A percentile compares a stretch with the other conserved stretches of the same genome.
phyloP scores from a whole-genome alignment of 2,888 invertebrate species.

The Eurytoma californica region DNA sequence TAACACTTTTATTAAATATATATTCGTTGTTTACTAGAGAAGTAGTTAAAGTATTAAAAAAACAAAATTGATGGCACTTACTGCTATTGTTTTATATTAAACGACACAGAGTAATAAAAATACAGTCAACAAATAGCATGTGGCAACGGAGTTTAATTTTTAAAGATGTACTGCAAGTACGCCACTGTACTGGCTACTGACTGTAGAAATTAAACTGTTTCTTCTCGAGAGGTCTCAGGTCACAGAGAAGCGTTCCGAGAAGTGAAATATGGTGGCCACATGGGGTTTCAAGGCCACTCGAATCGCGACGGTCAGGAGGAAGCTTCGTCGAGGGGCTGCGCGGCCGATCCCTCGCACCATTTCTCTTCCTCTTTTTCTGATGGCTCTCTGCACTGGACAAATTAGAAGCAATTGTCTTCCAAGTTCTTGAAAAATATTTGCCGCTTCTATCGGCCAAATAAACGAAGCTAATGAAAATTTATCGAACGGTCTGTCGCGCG shows the following conservation, averaged over 20 bases:
- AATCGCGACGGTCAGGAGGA: constrained; percentile 20
- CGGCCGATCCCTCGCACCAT: neutral
- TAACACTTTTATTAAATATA: no score
- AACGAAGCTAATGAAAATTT: no score
- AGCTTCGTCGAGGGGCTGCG: neutral
- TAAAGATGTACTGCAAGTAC: constrained; percentile 16
- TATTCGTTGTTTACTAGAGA: no score
- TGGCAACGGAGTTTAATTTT: neutral
- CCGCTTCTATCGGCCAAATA: no score
- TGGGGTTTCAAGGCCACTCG: constrained; percentile 55
- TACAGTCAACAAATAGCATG: neutral
- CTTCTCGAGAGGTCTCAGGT: constrained; percentile 5
- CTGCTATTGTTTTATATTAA: no score
- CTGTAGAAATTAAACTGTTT: constrained; percentile 26
- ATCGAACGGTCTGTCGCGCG: no score
- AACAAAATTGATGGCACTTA: no score
- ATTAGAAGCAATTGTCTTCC: constrained; percentile 2
- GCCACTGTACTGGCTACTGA: constrained; percentile 8
- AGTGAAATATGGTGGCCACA: constrained; percentile 55
- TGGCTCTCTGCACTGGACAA: neutral
- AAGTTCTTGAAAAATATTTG: neutral
- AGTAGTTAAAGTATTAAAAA: no score
- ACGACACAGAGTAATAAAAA: neutral
- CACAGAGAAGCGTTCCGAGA: constrained; percentile 12
- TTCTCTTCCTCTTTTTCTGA: neutral